Base-by-base conservation (phyloP, 2,113 vertebrate species). In the Psilopogon haemacephalus region DNA sequence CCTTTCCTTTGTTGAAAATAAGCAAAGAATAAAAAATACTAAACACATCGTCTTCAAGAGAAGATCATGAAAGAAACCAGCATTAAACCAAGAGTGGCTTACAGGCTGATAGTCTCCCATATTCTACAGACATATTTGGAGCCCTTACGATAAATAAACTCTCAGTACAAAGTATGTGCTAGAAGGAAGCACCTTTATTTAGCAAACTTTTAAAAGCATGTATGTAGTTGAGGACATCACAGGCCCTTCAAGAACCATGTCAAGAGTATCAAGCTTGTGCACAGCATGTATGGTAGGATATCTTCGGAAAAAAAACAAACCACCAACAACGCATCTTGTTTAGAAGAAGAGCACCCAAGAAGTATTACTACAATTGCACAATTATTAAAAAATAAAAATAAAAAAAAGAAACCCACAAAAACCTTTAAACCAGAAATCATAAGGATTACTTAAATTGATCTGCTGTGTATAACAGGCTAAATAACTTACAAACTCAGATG, bases 91-190 rank as follows among this genome's bases (percentile, higher is more conserved):
- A 38, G 9, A 55, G 23, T 2, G 68, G 5, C 30, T 48, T 48
- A 33, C 10, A 58, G 28, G 27, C 6, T 30, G 23, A 40, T 20
- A 58, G 38, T n/a, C 30, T 62, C 28, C 44, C 15, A 19, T 15
- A 46, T 1, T 2, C 8, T 33, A 50, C 21, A 50, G 48, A 67
- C 26, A 32, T 38, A 67, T 8, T 56, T 35, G n/a, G 21, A 84
- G 81, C 23, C 0, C 1, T 40, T 73, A 63, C 3, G 0, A 1
- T 30, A 84, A 30, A 3, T 30, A 56, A 56, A 30, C 12, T 60
- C 15, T 8, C 5, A 54, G 24, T 17, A 86, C 11, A 69, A 69
- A 37, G n/a, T 2, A 37, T 11, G 19, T 12, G 19, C 10, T 67
- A 30, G 8, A 32, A 84, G n/a, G 12, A 70, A 91, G 79, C 15